Evolutionary conservation across 1,140 invertebrate genomes (phyloP).

Genomic region (Onthophagus taurus): DNA sequence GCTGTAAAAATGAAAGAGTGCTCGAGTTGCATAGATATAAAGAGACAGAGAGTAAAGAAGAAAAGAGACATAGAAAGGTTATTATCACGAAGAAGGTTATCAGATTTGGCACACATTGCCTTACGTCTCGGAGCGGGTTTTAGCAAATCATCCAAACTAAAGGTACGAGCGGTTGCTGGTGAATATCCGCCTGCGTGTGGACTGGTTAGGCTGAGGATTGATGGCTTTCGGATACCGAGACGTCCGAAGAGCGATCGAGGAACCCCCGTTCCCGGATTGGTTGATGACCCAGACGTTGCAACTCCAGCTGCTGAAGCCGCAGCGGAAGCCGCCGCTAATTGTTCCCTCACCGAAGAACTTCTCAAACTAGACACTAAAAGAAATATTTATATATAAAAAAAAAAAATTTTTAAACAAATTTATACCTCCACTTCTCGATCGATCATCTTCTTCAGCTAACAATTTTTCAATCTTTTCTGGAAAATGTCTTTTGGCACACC

Average conservation of each 20-base stretch:
- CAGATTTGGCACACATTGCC: slow-evolving; percentile 35
- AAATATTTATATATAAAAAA: slow-evolving; percentile 13
- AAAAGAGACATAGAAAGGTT: slow-evolving; percentile 4
- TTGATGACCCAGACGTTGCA: slow-evolving; percentile 32
- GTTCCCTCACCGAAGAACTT: slow-evolving; percentile 37
- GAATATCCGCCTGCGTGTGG: slow-evolving; percentile 43
- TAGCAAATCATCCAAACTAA: slow-evolving; percentile 74
- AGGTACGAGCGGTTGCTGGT: slow-evolving; percentile 50
- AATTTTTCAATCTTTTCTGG: slow-evolving; percentile 74
- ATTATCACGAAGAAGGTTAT: slow-evolving; percentile 9
- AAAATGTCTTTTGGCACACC: slow-evolving; percentile 72
- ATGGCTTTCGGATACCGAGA: slow-evolving; percentile 71
- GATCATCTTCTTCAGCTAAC: slow-evolving; percentile 65
- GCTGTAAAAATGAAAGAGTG: not conserved
- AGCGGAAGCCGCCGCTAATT: slow-evolving; percentile 34
- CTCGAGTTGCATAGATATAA: slow-evolving; percentile 7
- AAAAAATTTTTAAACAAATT: not conserved
- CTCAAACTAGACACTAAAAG: slow-evolving; percentile 30
- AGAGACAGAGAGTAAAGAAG: slow-evolving; percentile 8
- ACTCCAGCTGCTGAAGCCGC: slow-evolving; percentile 35
- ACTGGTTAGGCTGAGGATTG: slow-evolving; percentile 60
- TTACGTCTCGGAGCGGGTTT: slow-evolving; percentile 63
- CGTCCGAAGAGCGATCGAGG: slow-evolving; percentile 59
- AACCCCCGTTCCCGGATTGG: slow-evolving; percentile 34
- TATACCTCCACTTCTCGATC: slow-evolving; percentile 46